phyloP scores from a whole-genome alignment of 2,888 invertebrate genomes.

The Noctua janthe region DNA sequence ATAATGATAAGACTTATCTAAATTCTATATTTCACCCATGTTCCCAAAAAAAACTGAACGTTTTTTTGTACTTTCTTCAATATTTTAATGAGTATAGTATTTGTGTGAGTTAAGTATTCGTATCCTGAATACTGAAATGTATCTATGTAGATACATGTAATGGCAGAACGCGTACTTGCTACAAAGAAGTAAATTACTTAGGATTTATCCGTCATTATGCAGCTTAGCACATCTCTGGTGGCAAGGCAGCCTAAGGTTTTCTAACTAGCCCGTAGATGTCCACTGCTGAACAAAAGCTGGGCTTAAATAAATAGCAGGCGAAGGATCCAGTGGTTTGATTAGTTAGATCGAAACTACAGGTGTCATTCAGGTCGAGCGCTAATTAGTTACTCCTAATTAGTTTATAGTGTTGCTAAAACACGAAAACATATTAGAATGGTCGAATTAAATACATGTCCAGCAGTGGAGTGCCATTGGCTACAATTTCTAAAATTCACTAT shows the following conservation, averaged over 20 bases:
- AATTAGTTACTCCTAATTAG: not conserved
- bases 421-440: not conserved
- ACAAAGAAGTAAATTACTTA: not conserved
- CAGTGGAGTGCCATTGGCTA: slow-evolving; percentile 27
- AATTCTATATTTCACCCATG: too few relatives aligned
- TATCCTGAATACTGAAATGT: not conserved
- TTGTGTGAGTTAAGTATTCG: not conserved
- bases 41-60: too few relatives aligned
- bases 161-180: not conserved
- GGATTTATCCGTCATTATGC: not conserved
- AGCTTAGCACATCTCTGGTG: not conserved
- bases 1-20: not conserved
- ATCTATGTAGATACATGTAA: not conserved
- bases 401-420: not conserved
- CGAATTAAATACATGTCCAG: not conserved
- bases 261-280: slow-evolving; percentile 11
- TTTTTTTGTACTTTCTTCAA: not conserved
- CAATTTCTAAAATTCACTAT: slow-evolving; percentile 28
- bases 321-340: not conserved
- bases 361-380: not conserved
- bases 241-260: slow-evolving; percentile 2
- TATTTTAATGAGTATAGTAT: not conserved
- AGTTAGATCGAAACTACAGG: not conserved
- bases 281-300: not conserved
- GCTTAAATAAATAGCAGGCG: not conserved